phyloP scores from a whole-genome alignment of 2,797 vertebrate genomes.

The Characodon lateralis region DNA sequence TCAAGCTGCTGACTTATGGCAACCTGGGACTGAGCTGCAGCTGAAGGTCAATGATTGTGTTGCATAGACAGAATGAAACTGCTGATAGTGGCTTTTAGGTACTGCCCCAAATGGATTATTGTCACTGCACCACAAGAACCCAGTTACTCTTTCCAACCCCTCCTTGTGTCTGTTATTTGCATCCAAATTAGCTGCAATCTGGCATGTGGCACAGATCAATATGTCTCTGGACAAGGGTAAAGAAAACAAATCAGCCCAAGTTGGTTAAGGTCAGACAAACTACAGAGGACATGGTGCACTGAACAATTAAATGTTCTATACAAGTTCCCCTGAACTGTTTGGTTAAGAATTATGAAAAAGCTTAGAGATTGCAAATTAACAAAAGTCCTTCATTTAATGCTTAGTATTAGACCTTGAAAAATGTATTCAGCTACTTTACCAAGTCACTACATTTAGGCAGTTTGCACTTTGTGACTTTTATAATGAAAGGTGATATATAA shows the following conservation, averaged over 20 bases:
- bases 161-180: conserved; percentile 32
- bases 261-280: conserved; percentile 21
- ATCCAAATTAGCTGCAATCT: conserved; percentile 47
- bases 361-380: not conserved
- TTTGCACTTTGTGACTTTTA: no score
- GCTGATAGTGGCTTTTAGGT: conserved; percentile 64
- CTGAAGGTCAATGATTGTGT: conserved; percentile 64
- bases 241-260: conserved; percentile 28
- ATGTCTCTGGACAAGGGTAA: conserved; percentile 10
- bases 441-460: not conserved
- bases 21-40: conserved; percentile 50
- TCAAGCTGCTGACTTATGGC: conserved; percentile 71
- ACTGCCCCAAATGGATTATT: conserved; percentile 38
- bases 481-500: no score
- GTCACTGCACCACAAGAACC: conserved; percentile 41
- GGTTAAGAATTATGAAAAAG: not conserved
- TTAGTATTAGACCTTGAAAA: not conserved
- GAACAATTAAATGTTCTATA: not conserved
- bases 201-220: conserved; percentile 53
- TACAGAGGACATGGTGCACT: not conserved
- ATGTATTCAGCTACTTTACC: not conserved
- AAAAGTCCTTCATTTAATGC: not conserved
- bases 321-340: not conserved
- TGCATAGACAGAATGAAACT: conserved; percentile 60
- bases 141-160: conserved; percentile 20